These are phyloP conservation scores for Catocala sponsa DNA, from an alignment of 2,888 invertebrate species.

Conservation along the genomic window DNA sequence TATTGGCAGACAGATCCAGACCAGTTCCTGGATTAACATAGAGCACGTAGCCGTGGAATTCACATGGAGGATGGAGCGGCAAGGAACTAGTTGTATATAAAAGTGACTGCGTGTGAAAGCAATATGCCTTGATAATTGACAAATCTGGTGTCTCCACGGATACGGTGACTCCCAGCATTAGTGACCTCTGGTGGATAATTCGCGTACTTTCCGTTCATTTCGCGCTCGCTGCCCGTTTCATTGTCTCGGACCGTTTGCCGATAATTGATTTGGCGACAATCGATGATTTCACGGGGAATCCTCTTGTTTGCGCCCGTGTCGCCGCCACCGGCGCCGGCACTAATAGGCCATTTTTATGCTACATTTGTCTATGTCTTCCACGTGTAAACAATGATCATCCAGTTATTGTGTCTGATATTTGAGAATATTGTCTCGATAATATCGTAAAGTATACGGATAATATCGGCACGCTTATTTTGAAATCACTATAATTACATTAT, in stretches of 20 bases:
- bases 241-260: constrained; percentile 34
- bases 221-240: constrained; percentile 29
- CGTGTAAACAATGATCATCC: constrained; percentile 13
- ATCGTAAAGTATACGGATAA: too few species aligned
- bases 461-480: too few species aligned
- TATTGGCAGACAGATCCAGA: too few species aligned
- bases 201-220: constrained; percentile 51
- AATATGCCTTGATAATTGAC: too few species aligned
- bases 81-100: too few species aligned
- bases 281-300: constrained; percentile 41
- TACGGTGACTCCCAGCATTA: neutral
- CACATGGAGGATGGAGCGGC: too few species aligned
- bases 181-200: neutral
- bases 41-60: too few species aligned
- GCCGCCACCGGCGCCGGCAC: constrained; percentile 20
- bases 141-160: too few species aligned
- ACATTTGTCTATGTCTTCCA: constrained; percentile 8
- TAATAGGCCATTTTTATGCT: constrained; percentile 22
- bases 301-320: neutral
- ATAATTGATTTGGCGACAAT: constrained; percentile 46
- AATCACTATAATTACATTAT: too few species aligned
- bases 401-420: constrained; percentile 1
- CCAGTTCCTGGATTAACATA: too few species aligned
- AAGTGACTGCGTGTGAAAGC: too few species aligned
- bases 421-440: too few species aligned